Percentiles rank a stretch among this genome's conserved stretches.
Conservation (phyloP, 2,888 invertebrate species). For the Sarcophaga carnaria region DNA sequence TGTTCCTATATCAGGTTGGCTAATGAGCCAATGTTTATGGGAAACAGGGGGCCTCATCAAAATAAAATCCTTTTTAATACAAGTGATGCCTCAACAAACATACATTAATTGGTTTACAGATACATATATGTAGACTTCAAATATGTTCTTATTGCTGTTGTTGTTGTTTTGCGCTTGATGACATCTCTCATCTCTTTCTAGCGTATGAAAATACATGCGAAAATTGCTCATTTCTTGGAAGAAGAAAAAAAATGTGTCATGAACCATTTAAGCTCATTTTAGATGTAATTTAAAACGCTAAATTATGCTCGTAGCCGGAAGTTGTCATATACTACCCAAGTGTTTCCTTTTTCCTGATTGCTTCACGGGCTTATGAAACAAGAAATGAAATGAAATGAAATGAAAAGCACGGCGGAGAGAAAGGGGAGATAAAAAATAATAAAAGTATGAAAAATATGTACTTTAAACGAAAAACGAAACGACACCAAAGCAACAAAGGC, state of each 20-base stretch:
- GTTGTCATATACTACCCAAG: conserved; percentile 70
- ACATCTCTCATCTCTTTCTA: conserved; percentile 1
- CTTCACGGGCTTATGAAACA: conserved; percentile 60
- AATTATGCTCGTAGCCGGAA: conserved; percentile 75
- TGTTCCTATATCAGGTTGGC: too few relatives aligned
- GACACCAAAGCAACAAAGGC: conserved; percentile 24
- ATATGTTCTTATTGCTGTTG: not conserved
- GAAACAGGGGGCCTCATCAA: too few relatives aligned
- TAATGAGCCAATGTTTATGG: too few relatives aligned
- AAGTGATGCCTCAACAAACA: not conserved
- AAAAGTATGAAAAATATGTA: not conserved
- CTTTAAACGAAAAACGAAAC: conserved; percentile 18
- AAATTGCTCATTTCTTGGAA: conserved; percentile 67
- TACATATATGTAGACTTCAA: conserved; percentile 29
- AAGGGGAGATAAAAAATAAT: not conserved
- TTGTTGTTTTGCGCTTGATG: not conserved
- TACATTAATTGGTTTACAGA: not conserved
- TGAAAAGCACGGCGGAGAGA: not conserved
- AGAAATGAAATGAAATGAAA: not conserved
- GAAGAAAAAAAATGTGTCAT: conserved; percentile 76
- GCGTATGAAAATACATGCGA: conserved; percentile 44
- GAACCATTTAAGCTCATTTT: conserved; percentile 80
- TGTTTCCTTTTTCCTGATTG: conserved; percentile 69
- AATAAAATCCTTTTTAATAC: too few relatives aligned
- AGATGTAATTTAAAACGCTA: conserved; percentile 79